These are phyloP conservation scores for Chloroclysta siterata DNA, from an alignment of 2,888 invertebrate genomes.

Conservation along the genomic window DNA sequence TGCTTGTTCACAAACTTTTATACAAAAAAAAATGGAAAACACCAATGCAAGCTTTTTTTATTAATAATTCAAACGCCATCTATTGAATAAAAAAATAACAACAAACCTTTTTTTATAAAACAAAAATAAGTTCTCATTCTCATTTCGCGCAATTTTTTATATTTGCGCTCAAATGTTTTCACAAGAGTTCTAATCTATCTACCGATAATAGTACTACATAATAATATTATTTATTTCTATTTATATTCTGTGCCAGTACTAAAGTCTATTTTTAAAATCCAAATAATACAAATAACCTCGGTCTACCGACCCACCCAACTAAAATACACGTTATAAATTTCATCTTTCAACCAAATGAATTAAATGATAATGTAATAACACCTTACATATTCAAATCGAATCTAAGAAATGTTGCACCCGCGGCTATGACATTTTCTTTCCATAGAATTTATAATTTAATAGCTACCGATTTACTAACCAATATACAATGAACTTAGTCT, in stretches of 20 bases:
- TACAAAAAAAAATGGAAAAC: too few species aligned
- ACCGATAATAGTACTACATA: too few species aligned
- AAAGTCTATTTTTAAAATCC: too few species aligned
- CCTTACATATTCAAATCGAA: conserved; percentile 64
- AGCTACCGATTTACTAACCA: conserved; percentile 55
- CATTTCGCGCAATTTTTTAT: too few species aligned
- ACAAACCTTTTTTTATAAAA: too few species aligned
- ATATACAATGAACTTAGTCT: conserved; percentile 3
- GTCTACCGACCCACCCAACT: conserved; percentile 4
- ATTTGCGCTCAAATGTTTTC: too few species aligned
- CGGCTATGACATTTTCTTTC: conserved; percentile 71
- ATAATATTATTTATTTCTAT: neutral
- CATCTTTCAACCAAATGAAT: conserved; percentile 29
- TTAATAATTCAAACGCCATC: too few species aligned
- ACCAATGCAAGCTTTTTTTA: too few species aligned
- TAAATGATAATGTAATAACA: conserved; percentile 54
- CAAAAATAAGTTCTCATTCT: too few species aligned
- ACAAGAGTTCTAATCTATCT: too few species aligned
- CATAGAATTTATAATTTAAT: conserved; percentile 56
- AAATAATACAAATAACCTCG: neutral
- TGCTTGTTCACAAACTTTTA: too few species aligned
- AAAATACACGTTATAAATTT: conserved; percentile 19
- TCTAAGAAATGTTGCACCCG: conserved; percentile 55
- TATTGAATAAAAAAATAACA: too few species aligned
- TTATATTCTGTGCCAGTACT: neutral